These are phyloP conservation scores for Drosophila lacicola DNA, from an alignment of 2,888 invertebrate species.

Conservation along the genomic window DNA sequence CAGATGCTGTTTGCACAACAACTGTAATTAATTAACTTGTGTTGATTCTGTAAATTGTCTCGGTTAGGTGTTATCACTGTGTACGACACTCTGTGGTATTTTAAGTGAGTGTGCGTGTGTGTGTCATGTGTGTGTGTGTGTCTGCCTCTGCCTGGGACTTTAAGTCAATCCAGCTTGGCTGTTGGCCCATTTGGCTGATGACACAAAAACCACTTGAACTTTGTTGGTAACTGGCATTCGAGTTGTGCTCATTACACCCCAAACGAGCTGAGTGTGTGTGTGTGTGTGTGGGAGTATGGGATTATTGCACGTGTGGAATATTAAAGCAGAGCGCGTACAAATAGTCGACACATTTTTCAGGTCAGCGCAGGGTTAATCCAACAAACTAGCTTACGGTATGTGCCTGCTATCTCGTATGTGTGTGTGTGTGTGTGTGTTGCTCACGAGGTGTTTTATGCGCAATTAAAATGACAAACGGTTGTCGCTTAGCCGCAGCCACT, in stretches of 20 bases:
- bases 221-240: conserved; percentile 24
- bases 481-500: conserved; percentile 29
- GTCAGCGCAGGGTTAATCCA: conserved; percentile 14
- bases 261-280: conserved; percentile 9
- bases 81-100: conserved; percentile 23
- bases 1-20: conserved; percentile 52
- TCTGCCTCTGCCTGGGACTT: conserved; percentile 29
- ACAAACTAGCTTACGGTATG: neutral
- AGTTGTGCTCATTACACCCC: conserved; percentile 30
- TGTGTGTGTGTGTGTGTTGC: conserved; percentile 8
- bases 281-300: conserved; percentile 8
- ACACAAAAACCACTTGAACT: conserved; percentile 59
- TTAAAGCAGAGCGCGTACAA: conserved; percentile 52
- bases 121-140: conserved; percentile 4
- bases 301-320: conserved; percentile 57
- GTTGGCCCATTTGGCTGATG: conserved; percentile 61
- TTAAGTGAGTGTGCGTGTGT: conserved; percentile 13
- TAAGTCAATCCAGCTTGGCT: conserved; percentile 36
- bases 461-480: conserved; percentile 71
- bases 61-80: conserved; percentile 23
- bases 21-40: conserved; percentile 72
- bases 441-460: conserved; percentile 52
- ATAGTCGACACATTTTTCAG: conserved; percentile 50
- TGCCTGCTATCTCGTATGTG: neutral
- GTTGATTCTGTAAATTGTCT: conserved; percentile 62